Conservation (phyloP, 2,888 invertebrate genomes). For the Oxyteleia sp. region DNA sequence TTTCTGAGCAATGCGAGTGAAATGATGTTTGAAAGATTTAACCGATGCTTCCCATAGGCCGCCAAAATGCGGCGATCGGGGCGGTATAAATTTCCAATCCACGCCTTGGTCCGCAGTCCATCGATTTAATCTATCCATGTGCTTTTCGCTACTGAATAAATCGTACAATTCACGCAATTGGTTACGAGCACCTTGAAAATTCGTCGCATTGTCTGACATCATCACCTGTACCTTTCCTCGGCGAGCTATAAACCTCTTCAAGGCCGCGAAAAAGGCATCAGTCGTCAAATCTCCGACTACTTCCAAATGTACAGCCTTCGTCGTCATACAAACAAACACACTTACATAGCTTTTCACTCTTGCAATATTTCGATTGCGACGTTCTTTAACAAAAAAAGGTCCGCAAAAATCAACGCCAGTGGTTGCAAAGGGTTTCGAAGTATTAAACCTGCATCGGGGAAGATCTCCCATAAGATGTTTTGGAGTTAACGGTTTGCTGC, state of each 20-base stretch:
- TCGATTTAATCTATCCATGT: too few relatives aligned
- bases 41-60: conserved; percentile 23
- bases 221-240: conserved; percentile 35
- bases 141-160: too few relatives aligned
- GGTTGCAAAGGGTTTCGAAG: conserved; percentile 62
- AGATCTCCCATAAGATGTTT: conserved; percentile 78
- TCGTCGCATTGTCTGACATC: conserved; percentile 70
- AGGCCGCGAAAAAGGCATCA: conserved; percentile 68
- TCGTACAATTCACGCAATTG: conserved; percentile 53
- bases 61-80: conserved; percentile 29
- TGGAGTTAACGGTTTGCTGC: conserved; percentile 49
- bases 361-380: conserved; percentile 27
- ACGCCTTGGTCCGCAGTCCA: not conserved
- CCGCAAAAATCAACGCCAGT: conserved; percentile 75
- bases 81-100: conserved; percentile 24
- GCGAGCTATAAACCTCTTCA: conserved; percentile 64
- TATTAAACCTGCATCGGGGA: conserved; percentile 67
- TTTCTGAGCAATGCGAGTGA: too few relatives aligned
- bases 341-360: conserved; percentile 60
- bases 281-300: conserved; percentile 65
- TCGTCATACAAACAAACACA: conserved; percentile 56
- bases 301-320: conserved; percentile 69
- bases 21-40: too few relatives aligned
- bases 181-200: conserved; percentile 71
- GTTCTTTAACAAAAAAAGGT: conserved; percentile 70